Conservation (phyloP, 92 coral and sea anemone genomes). For the Siderastrea siderea region DNA sequence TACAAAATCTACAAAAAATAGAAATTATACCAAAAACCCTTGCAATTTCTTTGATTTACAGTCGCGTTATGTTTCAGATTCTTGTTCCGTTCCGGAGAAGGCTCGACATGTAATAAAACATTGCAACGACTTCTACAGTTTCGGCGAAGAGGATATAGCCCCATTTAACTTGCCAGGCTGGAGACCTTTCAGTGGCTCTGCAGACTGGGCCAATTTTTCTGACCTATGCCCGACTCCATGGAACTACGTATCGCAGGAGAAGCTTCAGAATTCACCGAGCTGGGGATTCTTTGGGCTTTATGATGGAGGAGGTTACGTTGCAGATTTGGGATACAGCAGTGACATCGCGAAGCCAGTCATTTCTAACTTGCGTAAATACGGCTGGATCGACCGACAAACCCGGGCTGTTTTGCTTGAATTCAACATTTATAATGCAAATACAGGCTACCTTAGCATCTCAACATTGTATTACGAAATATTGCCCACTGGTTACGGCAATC, state of each 20-base stretch:
- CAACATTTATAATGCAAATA: conserved; percentile 76
- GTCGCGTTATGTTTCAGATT: conserved; percentile 53
- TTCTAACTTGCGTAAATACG: conserved; percentile 50
- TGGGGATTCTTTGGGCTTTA: conserved; percentile 82
- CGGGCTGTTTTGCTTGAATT: conserved; percentile 83
- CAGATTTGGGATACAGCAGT: conserved; percentile 80
- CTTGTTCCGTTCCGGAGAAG: conserved; percentile 74
- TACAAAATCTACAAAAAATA: too few relatives aligned
- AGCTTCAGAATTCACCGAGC: conserved; percentile 57
- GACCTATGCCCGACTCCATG: conserved; percentile 86
- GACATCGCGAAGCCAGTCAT: conserved; percentile 41
- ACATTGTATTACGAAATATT: conserved; percentile 70
- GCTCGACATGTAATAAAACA: conserved; percentile 18
- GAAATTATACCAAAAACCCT: too few relatives aligned
- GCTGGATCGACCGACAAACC: conserved; percentile 84
- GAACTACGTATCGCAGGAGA: conserved; percentile 69
- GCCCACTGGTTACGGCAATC: conserved; percentile 76
- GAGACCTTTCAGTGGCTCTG: conserved; percentile 39
- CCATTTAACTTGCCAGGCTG: conserved; percentile 76
- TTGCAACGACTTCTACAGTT: conserved; percentile 77
- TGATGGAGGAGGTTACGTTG: conserved; percentile 87
- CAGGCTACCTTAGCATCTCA: conserved; percentile 76
- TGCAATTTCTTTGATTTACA: too few relatives aligned
- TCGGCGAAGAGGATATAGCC: conserved; percentile 74
- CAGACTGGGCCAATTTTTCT: conserved; percentile 65